phyloP scores from a whole-genome alignment of 2,113 vertebrate species.

The Corvus cornix region DNA sequence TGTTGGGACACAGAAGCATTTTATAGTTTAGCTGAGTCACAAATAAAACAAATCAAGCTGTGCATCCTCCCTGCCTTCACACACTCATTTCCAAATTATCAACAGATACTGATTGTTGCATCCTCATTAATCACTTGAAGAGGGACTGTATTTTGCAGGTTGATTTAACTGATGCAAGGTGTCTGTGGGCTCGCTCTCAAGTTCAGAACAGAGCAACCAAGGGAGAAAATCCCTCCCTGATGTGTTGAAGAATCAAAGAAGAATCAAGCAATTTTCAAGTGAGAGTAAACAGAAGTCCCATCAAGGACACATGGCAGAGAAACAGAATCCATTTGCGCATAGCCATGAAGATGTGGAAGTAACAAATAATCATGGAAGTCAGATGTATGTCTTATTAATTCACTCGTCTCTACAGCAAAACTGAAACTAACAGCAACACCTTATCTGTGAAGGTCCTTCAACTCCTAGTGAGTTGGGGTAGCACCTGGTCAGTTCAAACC shows the following conservation, averaged over 20 bases:
- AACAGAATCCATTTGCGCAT: neutral
- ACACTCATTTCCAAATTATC: neutral
- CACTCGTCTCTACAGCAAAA: conserved; percentile 17
- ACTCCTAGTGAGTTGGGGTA: conserved; percentile 41
- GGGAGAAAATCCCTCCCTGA: conserved; percentile 18
- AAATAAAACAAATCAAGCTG: conserved; percentile 35
- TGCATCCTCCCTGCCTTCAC: neutral
- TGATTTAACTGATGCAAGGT: neutral
- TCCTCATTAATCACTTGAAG: neutral
- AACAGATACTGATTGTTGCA: neutral
- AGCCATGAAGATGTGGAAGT: neutral
- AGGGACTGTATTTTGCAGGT: neutral
- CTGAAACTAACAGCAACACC: conserved; percentile 44
- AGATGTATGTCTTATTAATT: neutral
- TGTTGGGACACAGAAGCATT: conserved; percentile 1
- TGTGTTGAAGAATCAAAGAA: neutral
- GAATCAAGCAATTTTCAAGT: neutral
- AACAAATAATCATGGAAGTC: neutral
- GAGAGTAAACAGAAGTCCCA: conserved; percentile 5
- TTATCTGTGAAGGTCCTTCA: conserved; percentile 52
- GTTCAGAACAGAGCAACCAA: neutral
- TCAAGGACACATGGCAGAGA: neutral
- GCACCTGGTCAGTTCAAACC: conserved; percentile 35
- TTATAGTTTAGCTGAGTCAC: neutral
- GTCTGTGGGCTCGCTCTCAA: neutral